Percentiles rank a stretch among this genome's conserved stretches.
Conservation (phyloP, 2,888 invertebrate genomes). For the Serripes groenlandicus region DNA sequence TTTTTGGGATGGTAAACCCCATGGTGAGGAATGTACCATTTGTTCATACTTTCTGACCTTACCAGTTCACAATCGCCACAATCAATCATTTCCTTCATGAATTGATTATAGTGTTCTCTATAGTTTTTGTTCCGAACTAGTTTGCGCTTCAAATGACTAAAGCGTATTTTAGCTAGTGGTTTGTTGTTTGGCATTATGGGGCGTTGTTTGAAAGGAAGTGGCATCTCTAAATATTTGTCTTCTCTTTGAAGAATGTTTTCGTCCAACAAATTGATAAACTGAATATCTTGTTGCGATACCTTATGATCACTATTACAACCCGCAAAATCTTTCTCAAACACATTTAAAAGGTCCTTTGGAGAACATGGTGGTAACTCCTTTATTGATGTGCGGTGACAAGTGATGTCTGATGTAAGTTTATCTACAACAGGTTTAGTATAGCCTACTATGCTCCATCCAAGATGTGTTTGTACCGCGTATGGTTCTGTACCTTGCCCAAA, state of each 20-base stretch:
- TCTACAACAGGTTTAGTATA: background rate
- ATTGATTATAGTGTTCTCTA: background rate
- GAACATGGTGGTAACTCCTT: no score
- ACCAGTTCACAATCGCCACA: slow-evolving; percentile 38
- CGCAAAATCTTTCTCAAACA: no score
- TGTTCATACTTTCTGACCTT: slow-evolving; percentile 1
- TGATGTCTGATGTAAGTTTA: no score
- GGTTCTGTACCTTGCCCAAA: slow-evolving; percentile 29
- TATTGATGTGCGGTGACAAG: no score
- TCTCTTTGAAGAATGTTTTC: background rate
- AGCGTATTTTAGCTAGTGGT: background rate
- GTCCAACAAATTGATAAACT: slow-evolving; percentile 5
- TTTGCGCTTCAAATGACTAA: background rate
- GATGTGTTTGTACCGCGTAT: slow-evolving; percentile 50
- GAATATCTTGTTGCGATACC: no score
- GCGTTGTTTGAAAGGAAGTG: slow-evolving; percentile 9
- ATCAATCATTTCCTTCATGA: slow-evolving; percentile 26
- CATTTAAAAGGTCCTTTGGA: no score
- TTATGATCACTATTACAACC: slow-evolving; percentile 24
- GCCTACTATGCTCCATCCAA: slow-evolving; percentile 59
- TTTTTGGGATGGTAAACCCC: slow-evolving; percentile 43
- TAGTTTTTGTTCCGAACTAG: background rate
- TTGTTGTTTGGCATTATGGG: slow-evolving; percentile 1
- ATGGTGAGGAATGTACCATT: slow-evolving; percentile 54
- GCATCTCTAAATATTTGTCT: slow-evolving; percentile 17